These are phyloP conservation scores for Chondrosia reniformis DNA, from an alignment of 37 sponge, comb jelly and placozoan species.

Conservation along the genomic window DNA sequence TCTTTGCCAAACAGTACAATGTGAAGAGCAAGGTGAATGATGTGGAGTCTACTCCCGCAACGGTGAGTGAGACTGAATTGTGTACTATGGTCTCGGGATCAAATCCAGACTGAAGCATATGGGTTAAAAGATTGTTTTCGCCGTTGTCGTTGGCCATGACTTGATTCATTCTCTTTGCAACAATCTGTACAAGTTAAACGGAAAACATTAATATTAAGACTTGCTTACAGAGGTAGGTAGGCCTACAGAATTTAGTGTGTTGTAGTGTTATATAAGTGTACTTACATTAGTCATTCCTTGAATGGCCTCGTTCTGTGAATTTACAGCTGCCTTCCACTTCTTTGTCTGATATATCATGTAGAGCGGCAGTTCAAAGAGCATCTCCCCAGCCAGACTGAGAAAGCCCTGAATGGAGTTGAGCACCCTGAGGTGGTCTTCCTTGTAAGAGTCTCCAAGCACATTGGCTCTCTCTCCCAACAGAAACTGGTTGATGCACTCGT, in stretches of 20 bases:
- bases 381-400: constrained; percentile 14
- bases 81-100: background rate
- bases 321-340: constrained; percentile 14
- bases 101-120: background rate
- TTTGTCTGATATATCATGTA: constrained; percentile 27
- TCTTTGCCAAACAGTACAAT: constrained; percentile 36
- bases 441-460: background rate
- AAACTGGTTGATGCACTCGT: constrained; percentile 17
- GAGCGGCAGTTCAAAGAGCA: constrained; percentile 28
- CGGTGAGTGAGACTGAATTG: constrained; percentile 17
- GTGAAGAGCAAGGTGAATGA: constrained; percentile 40
- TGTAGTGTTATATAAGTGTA: background rate
- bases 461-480: constrained; percentile 13
- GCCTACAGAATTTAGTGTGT: background rate
- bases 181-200: constrained; percentile 11
- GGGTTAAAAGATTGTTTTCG: background rate
- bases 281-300: constrained; percentile 9
- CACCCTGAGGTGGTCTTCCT: background rate
- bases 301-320: constrained; percentile 14
- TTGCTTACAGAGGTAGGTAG: no score
- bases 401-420: constrained; percentile 6
- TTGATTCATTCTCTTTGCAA: background rate
- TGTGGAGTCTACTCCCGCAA: constrained; percentile 22
- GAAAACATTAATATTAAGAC: background rate
- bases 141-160: background rate